Evolutionary conservation across 2,113 vertebrate genomes (phyloP), one percentile per base, ranked within the genome.

Genomic region (Oreamnos americanus): DNA sequence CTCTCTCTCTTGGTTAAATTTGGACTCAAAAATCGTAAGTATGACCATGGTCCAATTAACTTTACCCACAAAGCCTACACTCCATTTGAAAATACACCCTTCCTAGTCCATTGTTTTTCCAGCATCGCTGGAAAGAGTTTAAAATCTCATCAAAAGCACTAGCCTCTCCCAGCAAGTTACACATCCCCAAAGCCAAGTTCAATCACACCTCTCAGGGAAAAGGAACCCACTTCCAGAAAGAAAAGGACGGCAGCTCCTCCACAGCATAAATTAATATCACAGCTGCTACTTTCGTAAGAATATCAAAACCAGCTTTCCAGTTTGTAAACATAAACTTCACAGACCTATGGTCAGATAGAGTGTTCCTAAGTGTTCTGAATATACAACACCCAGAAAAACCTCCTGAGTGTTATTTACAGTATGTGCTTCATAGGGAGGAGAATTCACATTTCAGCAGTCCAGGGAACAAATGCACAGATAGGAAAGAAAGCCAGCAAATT

Each of bases 281-380:
- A 97, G 90, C 97, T 98, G 97, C 94, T 49, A 64, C 93, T 97
- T 98, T 96, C 96, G 0, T 79, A 91, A 39, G 55, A 60, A 98
- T 98, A 98, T 98, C 95, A 97, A 97, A 98, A 94, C 88, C 93
- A 96, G 91, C 78, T 95, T 90, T 95, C 87, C 43, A 12, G 96
- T 97, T 94, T 96, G 97, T 94, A 98, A 97, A 97, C 95, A 98
- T 87, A 97, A 98, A 97, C 98, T 98, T 98, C 98, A 98, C 87
- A 98, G 96, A 95, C 26, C n/a, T 95, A 79, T 96, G 25, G 90
- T 89, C 92, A 88, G 98, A 93, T 60, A 87, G 98, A 98, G 97
- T 60, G 96, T 96, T 98, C 83, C 86, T 96, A 97, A 98, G 97
- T 88, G 97, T 88, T 98, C 98, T 79, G 96, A 98, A 98, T 98